A percentile compares a stretch with the other conserved stretches of the same genome.
Evolutionary conservation across 2,113 vertebrate genomes (phyloP).

Genomic region (Gadus chalcogrammus): DNA sequence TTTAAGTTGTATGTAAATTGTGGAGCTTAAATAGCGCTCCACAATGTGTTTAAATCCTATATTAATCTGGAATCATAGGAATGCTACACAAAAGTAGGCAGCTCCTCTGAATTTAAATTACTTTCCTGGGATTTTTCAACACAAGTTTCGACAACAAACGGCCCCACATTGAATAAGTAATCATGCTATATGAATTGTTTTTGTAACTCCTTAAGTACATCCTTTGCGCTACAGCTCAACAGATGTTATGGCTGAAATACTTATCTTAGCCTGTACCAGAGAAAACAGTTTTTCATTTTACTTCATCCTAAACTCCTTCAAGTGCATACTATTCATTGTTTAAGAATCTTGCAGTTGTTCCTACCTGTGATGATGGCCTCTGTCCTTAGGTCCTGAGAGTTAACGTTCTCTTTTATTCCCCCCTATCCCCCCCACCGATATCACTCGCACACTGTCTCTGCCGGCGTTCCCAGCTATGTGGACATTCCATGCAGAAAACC

Average conservation of each 20-base stretch:
- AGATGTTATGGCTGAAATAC: not conserved
- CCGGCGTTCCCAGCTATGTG: slow-evolving; percentile 65
- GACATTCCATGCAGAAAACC: slow-evolving; percentile 71
- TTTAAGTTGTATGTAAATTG: too few species aligned
- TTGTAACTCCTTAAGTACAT: not conserved
- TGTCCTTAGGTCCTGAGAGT: slow-evolving; percentile 47
- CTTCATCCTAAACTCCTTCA: not conserved
- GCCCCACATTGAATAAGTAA: too few species aligned
- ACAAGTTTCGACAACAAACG: too few species aligned
- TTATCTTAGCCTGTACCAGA: not conserved
- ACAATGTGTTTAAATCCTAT: too few species aligned
- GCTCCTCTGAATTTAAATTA: too few species aligned
- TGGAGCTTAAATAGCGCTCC: too few species aligned
- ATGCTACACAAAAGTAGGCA: too few species aligned
- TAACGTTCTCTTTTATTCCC: slow-evolving; percentile 19
- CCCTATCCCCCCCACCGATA: slow-evolving; percentile 24
- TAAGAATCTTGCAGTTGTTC: slow-evolving; percentile 6
- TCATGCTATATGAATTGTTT: too few species aligned
- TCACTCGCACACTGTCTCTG: slow-evolving; percentile 21
- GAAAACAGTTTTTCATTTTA: slow-evolving; percentile 13
- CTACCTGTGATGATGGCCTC: slow-evolving; percentile 55
- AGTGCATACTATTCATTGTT: not conserved
- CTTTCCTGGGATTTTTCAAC: too few species aligned
- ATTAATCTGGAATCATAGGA: too few species aligned
- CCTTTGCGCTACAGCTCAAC: slow-evolving; percentile 1